Evolutionary conservation across 2,797 vertebrate species (phyloP).

Genomic region (Pseudopleuronectes americanus): DNA sequence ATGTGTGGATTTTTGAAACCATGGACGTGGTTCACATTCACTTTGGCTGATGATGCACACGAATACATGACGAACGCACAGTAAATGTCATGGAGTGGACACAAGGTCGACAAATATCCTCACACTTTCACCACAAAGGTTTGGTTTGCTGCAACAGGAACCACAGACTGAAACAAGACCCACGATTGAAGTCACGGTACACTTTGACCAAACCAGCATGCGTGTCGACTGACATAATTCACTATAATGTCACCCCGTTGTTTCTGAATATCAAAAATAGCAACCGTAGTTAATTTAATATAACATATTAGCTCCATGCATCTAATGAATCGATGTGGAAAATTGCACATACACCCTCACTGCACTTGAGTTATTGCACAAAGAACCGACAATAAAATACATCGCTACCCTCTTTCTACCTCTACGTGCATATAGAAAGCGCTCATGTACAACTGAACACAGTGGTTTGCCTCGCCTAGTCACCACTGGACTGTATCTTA

Average conservation of each 20-base stretch:
- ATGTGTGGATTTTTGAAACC: constrained; percentile 15
- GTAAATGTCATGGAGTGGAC: neutral
- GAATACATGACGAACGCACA: constrained; percentile 8
- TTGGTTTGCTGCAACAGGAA: constrained; percentile 7
- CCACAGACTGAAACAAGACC: neutral
- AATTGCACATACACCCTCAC: constrained; percentile 68
- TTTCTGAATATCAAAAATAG: constrained; percentile 62
- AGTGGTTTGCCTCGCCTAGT: constrained; percentile 62
- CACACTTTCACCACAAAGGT: neutral
- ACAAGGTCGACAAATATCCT: constrained; percentile 16
- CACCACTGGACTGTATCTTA: constrained; percentile 41
- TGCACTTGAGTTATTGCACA: constrained; percentile 70
- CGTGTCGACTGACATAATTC: constrained; percentile 17
- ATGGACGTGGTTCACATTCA: constrained; percentile 43
- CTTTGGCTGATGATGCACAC: constrained; percentile 38
- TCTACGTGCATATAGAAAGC: constrained; percentile 52
- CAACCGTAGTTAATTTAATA: constrained; percentile 16
- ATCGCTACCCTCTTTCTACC: constrained; percentile 35
- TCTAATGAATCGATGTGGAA: constrained; percentile 33
- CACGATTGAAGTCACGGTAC: constrained; percentile 9
- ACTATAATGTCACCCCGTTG: constrained; percentile 5
- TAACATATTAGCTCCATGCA: constrained; percentile 36
- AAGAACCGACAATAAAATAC: constrained; percentile 29
- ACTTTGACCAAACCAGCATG: constrained; percentile 43
- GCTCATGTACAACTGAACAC: constrained; percentile 45